These are phyloP conservation scores for Ophion slaviceki DNA, from an alignment of 2,888 invertebrate species.

Conservation along the genomic window DNA sequence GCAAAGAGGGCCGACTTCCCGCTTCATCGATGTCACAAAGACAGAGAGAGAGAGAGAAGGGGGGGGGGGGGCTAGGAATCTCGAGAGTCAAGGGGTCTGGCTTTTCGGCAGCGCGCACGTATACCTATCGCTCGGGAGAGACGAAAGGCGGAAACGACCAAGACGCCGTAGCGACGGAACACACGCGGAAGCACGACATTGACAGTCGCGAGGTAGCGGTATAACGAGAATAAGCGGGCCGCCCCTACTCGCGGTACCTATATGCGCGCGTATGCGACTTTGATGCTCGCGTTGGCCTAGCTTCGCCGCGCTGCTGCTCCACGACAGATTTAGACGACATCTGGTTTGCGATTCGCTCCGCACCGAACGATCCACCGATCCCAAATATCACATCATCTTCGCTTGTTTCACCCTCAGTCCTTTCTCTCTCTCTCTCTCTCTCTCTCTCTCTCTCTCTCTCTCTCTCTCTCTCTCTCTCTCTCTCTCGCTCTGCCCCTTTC, in stretches of 20 bases:
- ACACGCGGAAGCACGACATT: slow-evolving; percentile 48
- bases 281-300: slow-evolving; percentile 16
- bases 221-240: slow-evolving; percentile 50
- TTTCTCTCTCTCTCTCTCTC: too few relatives aligned
- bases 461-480: too few relatives aligned
- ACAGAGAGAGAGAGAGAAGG: too few relatives aligned
- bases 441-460: too few relatives aligned
- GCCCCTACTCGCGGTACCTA: slow-evolving; percentile 2
- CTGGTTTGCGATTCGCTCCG: slow-evolving; percentile 76
- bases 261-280: not conserved
- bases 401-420: not conserved
- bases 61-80: too few relatives aligned
- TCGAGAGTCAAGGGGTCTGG: too few relatives aligned
- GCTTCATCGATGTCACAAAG: too few relatives aligned
- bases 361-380: slow-evolving; percentile 52
- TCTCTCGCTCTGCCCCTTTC: not conserved
- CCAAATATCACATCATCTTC: slow-evolving; percentile 21
- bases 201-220: slow-evolving; percentile 38
- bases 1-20: too few relatives aligned
- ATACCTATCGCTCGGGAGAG: not conserved
- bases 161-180: not conserved
- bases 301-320: slow-evolving; percentile 31
- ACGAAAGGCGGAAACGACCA: slow-evolving; percentile 43
- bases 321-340: slow-evolving; percentile 79
- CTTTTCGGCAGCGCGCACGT: not conserved